A percentile compares a stretch with the other conserved stretches of the same genome.
phyloP scores from a whole-genome alignment of 2,113 vertebrate species.

The Albula glossodonta region DNA sequence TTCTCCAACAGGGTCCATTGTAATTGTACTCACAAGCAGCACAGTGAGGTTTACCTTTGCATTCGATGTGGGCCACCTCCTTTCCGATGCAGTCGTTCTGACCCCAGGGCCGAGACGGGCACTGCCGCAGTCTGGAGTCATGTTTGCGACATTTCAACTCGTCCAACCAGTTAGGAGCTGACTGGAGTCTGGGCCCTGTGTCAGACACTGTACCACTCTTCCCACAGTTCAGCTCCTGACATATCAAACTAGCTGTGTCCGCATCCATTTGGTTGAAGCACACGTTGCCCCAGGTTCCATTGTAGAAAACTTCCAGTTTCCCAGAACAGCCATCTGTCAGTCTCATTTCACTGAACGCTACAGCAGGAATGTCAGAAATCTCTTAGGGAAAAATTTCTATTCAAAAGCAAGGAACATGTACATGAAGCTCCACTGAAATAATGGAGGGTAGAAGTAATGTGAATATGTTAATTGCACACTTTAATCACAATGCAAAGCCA shows the following conservation, averaged over 20 bases:
- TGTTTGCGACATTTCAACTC: conserved; percentile 5
- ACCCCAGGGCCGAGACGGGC: conserved; percentile 9
- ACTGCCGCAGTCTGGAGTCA: conserved; percentile 29
- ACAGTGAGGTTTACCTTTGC: conserved; percentile 16
- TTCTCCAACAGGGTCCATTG: neutral
- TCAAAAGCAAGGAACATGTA: neutral
- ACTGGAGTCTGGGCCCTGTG: neutral
- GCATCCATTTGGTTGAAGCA: conserved; percentile 30
- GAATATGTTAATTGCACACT: too few species aligned
- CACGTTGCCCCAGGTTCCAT: conserved; percentile 44
- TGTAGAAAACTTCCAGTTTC: conserved; percentile 41
- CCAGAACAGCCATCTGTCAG: conserved; percentile 39
- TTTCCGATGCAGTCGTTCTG: neutral
- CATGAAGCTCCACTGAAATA: neutral
- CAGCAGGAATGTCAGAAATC: neutral
- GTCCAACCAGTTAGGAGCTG: conserved; percentile 18
- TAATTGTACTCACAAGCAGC: neutral
- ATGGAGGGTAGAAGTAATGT: too few species aligned
- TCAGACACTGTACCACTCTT: neutral
- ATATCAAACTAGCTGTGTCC: conserved; percentile 36
- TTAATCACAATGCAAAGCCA: too few species aligned
- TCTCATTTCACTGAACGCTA: conserved; percentile 39
- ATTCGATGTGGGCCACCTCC: conserved; percentile 14
- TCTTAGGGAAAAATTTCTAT: neutral
- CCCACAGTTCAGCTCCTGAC: conserved; percentile 43